Percentiles rank a stretch among this genome's conserved stretches.
Conservation (phyloP, 2,113 vertebrate genomes). For the Odocoileus hemionus region DNA sequence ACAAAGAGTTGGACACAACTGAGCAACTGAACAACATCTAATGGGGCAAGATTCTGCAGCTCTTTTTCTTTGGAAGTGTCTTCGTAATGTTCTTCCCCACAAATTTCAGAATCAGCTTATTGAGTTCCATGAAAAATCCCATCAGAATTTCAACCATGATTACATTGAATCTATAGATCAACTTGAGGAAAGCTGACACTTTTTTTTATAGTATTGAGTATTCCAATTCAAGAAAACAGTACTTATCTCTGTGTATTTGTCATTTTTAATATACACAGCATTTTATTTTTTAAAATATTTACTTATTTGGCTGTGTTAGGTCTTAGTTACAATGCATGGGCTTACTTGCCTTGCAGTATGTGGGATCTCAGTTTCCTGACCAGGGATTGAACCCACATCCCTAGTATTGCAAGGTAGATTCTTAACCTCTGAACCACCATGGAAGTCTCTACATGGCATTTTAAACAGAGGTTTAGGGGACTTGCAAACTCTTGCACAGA, state of each 20-base stretch:
- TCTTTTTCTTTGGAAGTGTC: background rate
- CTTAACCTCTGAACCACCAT: background rate
- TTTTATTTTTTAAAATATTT: background rate
- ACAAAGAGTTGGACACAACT: background rate
- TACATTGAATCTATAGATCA: background rate
- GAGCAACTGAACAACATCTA: background rate
- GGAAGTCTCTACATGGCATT: background rate
- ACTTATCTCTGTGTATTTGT: background rate
- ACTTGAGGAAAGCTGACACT: background rate
- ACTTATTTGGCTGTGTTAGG: background rate
- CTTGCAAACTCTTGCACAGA: background rate
- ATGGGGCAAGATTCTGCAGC: background rate
- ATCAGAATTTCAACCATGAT: background rate
- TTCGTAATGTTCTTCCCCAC: background rate
- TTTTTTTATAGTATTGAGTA: background rate
- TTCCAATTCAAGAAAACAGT: background rate
- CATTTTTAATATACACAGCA: background rate
- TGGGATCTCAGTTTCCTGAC: background rate
- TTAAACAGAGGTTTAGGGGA: background rate
- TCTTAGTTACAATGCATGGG: background rate
- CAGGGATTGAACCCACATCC: background rate
- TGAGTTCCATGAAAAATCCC: background rate
- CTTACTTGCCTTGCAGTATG: background rate
- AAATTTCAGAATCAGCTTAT: background rate
- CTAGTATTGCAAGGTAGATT: background rate